Percentiles rank a stretch among this genome's conserved stretches.
Conservation (phyloP, 2,113 vertebrate genomes). For the Monarcha castaneiventris region DNA sequence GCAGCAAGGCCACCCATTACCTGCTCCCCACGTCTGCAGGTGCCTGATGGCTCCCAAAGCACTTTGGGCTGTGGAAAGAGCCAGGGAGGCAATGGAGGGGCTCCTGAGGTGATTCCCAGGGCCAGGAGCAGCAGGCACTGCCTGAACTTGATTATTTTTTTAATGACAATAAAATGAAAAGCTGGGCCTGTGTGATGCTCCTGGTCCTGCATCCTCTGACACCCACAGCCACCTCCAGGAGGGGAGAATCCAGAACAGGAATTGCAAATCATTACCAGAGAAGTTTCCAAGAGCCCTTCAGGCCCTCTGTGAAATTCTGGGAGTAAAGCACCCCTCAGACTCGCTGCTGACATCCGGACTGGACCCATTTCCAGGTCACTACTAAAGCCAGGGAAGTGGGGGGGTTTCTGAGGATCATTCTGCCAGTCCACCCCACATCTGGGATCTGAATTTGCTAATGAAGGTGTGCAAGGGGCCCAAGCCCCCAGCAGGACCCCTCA, state of each 20-base stretch:
- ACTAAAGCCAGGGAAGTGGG: neutral
- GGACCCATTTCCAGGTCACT: neutral
- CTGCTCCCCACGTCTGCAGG: neutral
- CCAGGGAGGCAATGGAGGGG: accelerated
- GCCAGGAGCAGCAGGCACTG: neutral
- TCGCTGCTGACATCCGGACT: accelerated
- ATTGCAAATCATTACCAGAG: neutral
- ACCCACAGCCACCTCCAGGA: neutral
- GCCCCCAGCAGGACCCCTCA: neutral
- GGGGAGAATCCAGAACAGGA: neutral
- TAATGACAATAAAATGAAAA: neutral
- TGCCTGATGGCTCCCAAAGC: neutral
- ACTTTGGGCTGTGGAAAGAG: neutral
- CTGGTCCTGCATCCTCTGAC: neutral
- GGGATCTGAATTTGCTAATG: neutral
- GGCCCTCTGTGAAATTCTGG: neutral
- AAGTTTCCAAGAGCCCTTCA: neutral
- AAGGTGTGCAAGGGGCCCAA: neutral
- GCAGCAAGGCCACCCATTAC: neutral
- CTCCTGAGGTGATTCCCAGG: neutral
- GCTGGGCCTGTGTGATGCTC: neutral
- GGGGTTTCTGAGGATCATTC: neutral
- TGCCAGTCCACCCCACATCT: accelerated
- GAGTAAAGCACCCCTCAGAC: neutral
- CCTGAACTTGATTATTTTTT: neutral